phyloP scores from a whole-genome alignment of 2,888 invertebrate genomes.

The Ceraclea dissimilis region DNA sequence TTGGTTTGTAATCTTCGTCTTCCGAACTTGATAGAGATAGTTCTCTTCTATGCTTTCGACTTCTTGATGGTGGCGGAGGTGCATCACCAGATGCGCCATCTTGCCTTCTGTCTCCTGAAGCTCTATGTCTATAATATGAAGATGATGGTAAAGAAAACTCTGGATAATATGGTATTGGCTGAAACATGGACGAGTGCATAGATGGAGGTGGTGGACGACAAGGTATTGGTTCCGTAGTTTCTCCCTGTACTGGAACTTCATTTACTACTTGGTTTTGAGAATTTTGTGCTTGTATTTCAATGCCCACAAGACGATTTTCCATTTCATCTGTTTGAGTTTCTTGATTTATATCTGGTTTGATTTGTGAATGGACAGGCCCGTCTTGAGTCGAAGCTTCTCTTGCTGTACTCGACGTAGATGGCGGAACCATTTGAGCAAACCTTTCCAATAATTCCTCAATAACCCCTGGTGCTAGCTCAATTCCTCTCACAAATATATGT shows the following conservation, averaged over 20 bases:
- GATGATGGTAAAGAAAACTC: conserved; percentile 45
- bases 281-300: background rate
- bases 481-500: conserved; percentile 57
- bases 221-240: conserved; percentile 28
- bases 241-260: background rate
- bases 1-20: conserved; percentile 42
- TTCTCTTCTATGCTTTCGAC: conserved; percentile 41
- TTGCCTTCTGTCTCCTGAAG: conserved; percentile 34
- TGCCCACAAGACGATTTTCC: too few species aligned
- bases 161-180: conserved; percentile 44
- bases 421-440: conserved; percentile 43
- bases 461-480: conserved; percentile 61
- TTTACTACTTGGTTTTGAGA: background rate
- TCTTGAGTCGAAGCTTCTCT: conserved; percentile 24
- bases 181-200: conserved; percentile 42
- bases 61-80: conserved; percentile 40
- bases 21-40: conserved; percentile 44
- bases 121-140: conserved; percentile 41
- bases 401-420: conserved; percentile 6
- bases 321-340: conserved; percentile 28
- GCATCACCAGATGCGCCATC: conserved; percentile 37
- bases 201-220: conserved; percentile 46
- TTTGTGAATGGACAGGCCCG: conserved; percentile 23
- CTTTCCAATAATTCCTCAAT: conserved; percentile 59
- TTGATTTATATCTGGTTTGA: conserved; percentile 12